These are phyloP conservation scores for Clivina fossor DNA, from an alignment of 2,888 invertebrate species.

Conservation along the genomic window DNA sequence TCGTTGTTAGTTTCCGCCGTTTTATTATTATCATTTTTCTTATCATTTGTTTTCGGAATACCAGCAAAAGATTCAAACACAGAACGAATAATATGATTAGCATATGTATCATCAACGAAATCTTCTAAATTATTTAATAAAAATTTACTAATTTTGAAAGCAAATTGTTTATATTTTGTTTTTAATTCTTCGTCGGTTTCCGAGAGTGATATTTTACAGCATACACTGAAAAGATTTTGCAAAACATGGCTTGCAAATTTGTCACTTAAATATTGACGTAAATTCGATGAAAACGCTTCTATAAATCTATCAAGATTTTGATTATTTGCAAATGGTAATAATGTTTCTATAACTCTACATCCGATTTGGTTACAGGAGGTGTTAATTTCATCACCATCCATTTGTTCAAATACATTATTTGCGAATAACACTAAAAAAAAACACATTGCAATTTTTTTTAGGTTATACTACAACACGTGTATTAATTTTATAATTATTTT, in stretches of 20 bases:
- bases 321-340: constrained; percentile 68
- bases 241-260: constrained; percentile 79
- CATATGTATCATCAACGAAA: constrained; percentile 76
- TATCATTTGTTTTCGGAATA: constrained; percentile 56
- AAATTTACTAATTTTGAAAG: constrained; percentile 72
- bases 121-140: constrained; percentile 83
- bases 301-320: constrained; percentile 65
- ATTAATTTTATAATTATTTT: constrained; percentile 1
- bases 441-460: constrained; percentile 23
- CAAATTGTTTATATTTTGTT: constrained; percentile 64
- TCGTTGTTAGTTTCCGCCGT: constrained; percentile 41
- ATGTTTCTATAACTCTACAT: constrained; percentile 73
- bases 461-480: constrained; percentile 26
- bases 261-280: constrained; percentile 73
- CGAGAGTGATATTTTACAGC: constrained; percentile 57
- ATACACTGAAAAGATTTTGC: constrained; percentile 65
- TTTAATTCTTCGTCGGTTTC: constrained; percentile 43
- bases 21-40: constrained; percentile 40
- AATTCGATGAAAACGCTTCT: constrained; percentile 62
- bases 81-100: constrained; percentile 74
- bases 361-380: constrained; percentile 79
- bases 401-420: constrained; percentile 75
- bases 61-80: constrained; percentile 72
- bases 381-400: constrained; percentile 69
- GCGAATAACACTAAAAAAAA: constrained; percentile 63